A percentile compares a stretch with the other conserved stretches of the same genome.
Conservation (phyloP, 2,888 invertebrate genomes). For the Melanotus villosus region DNA sequence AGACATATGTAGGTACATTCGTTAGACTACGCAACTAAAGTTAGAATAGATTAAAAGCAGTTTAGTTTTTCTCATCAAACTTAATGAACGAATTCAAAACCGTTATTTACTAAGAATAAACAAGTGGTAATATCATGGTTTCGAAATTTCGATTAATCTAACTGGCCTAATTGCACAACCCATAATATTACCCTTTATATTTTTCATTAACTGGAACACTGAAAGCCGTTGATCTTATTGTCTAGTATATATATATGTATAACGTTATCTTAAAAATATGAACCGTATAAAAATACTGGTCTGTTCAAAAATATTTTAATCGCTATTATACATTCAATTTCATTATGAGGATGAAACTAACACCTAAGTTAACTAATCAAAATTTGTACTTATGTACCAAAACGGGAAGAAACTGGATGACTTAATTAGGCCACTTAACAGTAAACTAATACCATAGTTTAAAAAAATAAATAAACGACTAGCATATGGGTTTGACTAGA, state of each 20-base stretch:
- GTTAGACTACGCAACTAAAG: slow-evolving; percentile 26
- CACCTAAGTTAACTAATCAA: slow-evolving; percentile 37
- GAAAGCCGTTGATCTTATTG: slow-evolving; percentile 35
- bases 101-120: neutral
- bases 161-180: neutral
- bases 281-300: slow-evolving; percentile 47
- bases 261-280: slow-evolving; percentile 35
- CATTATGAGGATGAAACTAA: slow-evolving; percentile 26
- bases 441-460: neutral
- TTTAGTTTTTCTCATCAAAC: too few species aligned
- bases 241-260: slow-evolving; percentile 31
- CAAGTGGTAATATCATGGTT: neutral
- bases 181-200: slow-evolving; percentile 3
- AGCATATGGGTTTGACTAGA: slow-evolving; percentile 27
- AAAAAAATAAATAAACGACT: neutral
- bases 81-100: too few species aligned
- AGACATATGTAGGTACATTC: slow-evolving; percentile 39
- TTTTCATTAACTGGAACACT: slow-evolving; percentile 10
- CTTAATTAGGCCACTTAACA: slow-evolving; percentile 42
- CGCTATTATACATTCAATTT: slow-evolving; percentile 23
- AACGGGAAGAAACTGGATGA: slow-evolving; percentile 35
- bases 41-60: slow-evolving; percentile 3
- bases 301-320: slow-evolving; percentile 41
- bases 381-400: slow-evolving; percentile 43
- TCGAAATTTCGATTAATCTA: neutral